Percentiles rank a stretch among this genome's conserved stretches.
phyloP scores from a whole-genome alignment of 2,888 invertebrate genomes.

The Dynastes grantii region DNA sequence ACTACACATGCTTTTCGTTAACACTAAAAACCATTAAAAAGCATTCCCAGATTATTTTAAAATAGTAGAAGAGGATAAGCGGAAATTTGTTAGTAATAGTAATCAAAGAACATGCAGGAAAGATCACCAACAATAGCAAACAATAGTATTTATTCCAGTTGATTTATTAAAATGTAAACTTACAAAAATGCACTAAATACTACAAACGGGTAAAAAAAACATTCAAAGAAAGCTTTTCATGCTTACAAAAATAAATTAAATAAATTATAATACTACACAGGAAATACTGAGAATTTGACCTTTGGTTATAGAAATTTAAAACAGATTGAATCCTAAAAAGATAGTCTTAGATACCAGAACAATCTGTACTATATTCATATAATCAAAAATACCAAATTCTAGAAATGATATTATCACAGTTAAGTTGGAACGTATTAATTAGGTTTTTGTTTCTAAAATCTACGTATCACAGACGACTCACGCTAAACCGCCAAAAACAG shows the following conservation, averaged over 20 bases:
- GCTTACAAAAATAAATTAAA: constrained; percentile 2
- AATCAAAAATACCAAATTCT: no score
- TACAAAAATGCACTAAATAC: no score
- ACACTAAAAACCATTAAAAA: no score
- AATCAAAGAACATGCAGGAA: background rate
- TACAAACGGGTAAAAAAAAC: background rate
- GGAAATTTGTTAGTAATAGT: background rate
- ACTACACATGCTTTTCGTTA: no score
- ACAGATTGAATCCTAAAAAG: no score
- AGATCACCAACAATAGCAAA: background rate
- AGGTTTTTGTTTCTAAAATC: background rate
- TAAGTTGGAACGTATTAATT: background rate
- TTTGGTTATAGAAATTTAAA: background rate
- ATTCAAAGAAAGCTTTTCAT: background rate
- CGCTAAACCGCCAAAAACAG: background rate
- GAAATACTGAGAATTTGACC: background rate
- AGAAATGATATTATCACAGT: background rate
- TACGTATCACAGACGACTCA: constrained; percentile 22
- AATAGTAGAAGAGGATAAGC: constrained; percentile 48
- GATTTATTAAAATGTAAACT: background rate
- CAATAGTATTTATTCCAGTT: background rate
- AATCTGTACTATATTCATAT: no score
- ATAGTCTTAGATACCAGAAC: no score
- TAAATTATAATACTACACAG: background rate
- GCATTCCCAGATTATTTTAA: no score